Evolutionary conservation across 2,888 invertebrate species (phyloP).

Genomic region (Panorpa germanica): DNA sequence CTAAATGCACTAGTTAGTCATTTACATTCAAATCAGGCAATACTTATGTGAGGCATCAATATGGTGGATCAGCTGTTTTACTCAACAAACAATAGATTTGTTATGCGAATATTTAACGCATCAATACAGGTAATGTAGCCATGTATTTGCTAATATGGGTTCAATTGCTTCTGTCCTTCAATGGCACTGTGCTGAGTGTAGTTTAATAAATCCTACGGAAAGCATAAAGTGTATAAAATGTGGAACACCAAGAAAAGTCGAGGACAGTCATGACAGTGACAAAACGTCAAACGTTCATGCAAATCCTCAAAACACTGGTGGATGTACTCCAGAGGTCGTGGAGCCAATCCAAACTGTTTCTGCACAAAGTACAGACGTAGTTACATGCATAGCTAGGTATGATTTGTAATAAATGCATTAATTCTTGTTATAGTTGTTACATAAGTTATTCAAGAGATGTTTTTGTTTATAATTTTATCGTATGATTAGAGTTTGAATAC

Average conservation of each 20-base stretch:
- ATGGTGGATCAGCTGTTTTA: slow-evolving; percentile 44
- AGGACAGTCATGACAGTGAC: slow-evolving; percentile 32
- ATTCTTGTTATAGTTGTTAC: too few relatives aligned
- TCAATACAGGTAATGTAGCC: slow-evolving; percentile 11
- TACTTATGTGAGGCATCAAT: slow-evolving; percentile 22
- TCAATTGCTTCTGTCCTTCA: slow-evolving; percentile 86
- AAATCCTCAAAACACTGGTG: slow-evolving; percentile 14
- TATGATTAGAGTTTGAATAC: too few relatives aligned
- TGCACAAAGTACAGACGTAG: too few relatives aligned
- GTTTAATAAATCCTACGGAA: slow-evolving; percentile 77
- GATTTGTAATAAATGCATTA: too few relatives aligned
- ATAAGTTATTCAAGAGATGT: too few relatives aligned
- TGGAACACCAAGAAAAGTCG: slow-evolving; percentile 39
- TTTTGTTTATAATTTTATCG: too few relatives aligned
- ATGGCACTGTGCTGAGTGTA: slow-evolving; percentile 80
- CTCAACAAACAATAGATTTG: slow-evolving; percentile 15
- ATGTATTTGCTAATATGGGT: slow-evolving; percentile 40
- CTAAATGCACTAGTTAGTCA: too few relatives aligned
- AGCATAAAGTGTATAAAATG: slow-evolving; percentile 69
- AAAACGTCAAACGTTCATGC: slow-evolving; percentile 13
- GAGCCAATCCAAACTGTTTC: slow-evolving; percentile 13
- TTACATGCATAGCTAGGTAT: too few relatives aligned
- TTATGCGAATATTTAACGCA: slow-evolving; percentile 5
- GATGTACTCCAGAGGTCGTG: slow-evolving; percentile 14
- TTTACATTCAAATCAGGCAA: too few relatives aligned